These are phyloP conservation scores for Thamnaconus septentrionalis DNA, from an alignment of 2,113 vertebrate species.

Conservation along the genomic window DNA sequence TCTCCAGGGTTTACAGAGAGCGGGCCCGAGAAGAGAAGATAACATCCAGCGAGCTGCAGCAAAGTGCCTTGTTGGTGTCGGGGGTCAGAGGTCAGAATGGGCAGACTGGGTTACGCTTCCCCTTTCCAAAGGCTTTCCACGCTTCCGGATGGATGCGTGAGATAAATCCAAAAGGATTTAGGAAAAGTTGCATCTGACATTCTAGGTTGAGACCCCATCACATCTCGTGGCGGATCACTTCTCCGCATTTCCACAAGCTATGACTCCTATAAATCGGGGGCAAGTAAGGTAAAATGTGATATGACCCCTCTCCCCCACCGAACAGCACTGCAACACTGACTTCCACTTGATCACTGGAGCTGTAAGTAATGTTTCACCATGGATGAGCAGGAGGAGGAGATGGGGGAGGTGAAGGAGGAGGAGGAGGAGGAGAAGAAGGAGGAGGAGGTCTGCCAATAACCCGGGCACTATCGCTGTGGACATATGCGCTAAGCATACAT, in stretches of 20 bases:
- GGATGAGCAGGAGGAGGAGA: constrained; percentile 15
- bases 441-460: no score
- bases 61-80: no score
- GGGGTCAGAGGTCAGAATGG: no score
- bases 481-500: constrained; percentile 15
- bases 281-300: constrained; percentile 58
- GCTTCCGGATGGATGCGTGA: no score
- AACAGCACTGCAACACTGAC: constrained; percentile 52
- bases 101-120: no score
- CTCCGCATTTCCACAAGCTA: constrained; percentile 46
- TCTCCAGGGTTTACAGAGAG: no score
- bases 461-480: constrained; percentile 12
- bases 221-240: constrained; percentile 26
- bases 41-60: no score
- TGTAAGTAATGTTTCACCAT: constrained; percentile 44
- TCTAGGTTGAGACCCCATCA: constrained; percentile 1
- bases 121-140: no score
- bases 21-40: no score
- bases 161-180: no score
- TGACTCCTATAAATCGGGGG: constrained; percentile 56
- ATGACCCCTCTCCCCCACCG: constrained; percentile 57
- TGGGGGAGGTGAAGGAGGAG: neutral
- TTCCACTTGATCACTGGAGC: constrained; percentile 49
- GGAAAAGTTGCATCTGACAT: no score
- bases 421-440: no score